Percentiles rank a stretch among this genome's conserved stretches.
phyloP scores from a whole-genome alignment of 2,888 invertebrate species.

The Spodoptera littoralis region DNA sequence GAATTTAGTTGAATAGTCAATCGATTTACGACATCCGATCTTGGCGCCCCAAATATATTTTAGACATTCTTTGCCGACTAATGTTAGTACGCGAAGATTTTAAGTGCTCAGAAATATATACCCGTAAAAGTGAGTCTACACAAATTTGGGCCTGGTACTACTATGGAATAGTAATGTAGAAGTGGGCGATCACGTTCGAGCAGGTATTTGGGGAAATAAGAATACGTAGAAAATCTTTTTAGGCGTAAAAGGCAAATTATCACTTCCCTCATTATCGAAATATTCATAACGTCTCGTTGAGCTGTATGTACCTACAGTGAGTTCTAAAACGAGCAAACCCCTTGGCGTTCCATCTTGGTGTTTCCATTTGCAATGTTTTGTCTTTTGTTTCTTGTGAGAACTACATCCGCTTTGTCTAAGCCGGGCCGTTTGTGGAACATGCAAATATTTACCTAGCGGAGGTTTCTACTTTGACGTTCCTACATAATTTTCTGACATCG shows the following conservation, averaged over 20 bases:
- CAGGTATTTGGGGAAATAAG: slow-evolving; percentile 35
- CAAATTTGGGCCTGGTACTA: slow-evolving; percentile 40
- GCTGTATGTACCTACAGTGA: slow-evolving; percentile 34
- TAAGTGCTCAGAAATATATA: slow-evolving; percentile 44
- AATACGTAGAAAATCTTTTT: slow-evolving; percentile 58
- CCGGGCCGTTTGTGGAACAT: slow-evolving; percentile 72
- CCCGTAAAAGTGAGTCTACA: slow-evolving; percentile 32
- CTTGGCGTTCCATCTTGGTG: slow-evolving; percentile 64
- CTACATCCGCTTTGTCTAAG: slow-evolving; percentile 77
- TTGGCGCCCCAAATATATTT: slow-evolving; percentile 53
- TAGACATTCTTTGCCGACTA: slow-evolving; percentile 39
- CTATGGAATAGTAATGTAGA: slow-evolving; percentile 46
- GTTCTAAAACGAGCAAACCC: slow-evolving; percentile 52
- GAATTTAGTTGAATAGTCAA: slow-evolving; percentile 56
- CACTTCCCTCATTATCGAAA: slow-evolving; percentile 58
- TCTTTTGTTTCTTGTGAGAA: slow-evolving; percentile 79
- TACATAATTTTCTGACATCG: slow-evolving; percentile 73
- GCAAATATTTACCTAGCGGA: slow-evolving; percentile 79
- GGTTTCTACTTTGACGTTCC: slow-evolving; percentile 73
- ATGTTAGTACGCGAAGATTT: slow-evolving; percentile 40
- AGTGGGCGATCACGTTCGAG: slow-evolving; percentile 17
- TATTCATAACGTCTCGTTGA: slow-evolving; percentile 54
- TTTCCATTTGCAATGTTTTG: slow-evolving; percentile 76
- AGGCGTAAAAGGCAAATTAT: slow-evolving; percentile 46
- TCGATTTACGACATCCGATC: slow-evolving; percentile 59